A percentile compares a stretch with the other conserved stretches of the same genome.
These are phyloP conservation scores for Drosophila paulistorum DNA, from an alignment of 1,140 invertebrate genomes.

Conservation along the genomic window DNA sequence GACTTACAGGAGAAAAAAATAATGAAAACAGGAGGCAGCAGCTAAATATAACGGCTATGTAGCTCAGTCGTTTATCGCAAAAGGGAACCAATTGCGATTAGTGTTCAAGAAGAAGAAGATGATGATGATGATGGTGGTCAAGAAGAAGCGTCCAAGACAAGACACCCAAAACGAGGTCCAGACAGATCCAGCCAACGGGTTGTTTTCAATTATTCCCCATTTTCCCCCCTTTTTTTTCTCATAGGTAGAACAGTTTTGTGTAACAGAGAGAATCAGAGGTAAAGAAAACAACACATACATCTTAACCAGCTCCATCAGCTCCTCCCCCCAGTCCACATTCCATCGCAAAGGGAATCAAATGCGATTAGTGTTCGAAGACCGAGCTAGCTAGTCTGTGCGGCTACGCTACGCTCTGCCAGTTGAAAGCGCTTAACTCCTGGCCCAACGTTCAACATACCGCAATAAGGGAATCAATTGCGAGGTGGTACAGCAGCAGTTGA, in stretches of 20 bases:
- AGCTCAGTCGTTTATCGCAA: constrained; percentile 62
- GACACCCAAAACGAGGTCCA: constrained; percentile 1
- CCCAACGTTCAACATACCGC: constrained; percentile 71
- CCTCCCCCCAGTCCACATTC: constrained; percentile 30
- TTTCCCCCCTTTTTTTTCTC: constrained; percentile 27
- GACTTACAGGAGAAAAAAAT: constrained; percentile 2
- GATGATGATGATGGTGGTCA: constrained; percentile 33
- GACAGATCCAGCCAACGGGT: constrained; percentile 37
- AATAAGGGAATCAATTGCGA: constrained; percentile 76
- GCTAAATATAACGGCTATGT: constrained; percentile 21
- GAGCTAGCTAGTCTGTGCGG: constrained; percentile 51
- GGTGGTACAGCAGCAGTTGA: constrained; percentile 73
- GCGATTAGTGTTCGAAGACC: constrained; percentile 77
- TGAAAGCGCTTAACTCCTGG: constrained; percentile 73
- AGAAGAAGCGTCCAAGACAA: constrained; percentile 6
- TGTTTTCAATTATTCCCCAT: constrained; percentile 38
- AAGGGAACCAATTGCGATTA: constrained; percentile 72
- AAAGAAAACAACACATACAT: constrained; percentile 3
- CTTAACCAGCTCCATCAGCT: constrained; percentile 12
- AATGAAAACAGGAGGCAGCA: constrained; percentile 31
- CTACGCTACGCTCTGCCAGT: constrained; percentile 64
- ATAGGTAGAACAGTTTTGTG: constrained; percentile 51
- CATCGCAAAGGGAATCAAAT: constrained; percentile 81
- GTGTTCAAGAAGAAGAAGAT: constrained; percentile 64
- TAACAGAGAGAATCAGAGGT: background rate